phyloP scores from a whole-genome alignment of 2,113 vertebrate genomes.

The Neogale vison region DNA sequence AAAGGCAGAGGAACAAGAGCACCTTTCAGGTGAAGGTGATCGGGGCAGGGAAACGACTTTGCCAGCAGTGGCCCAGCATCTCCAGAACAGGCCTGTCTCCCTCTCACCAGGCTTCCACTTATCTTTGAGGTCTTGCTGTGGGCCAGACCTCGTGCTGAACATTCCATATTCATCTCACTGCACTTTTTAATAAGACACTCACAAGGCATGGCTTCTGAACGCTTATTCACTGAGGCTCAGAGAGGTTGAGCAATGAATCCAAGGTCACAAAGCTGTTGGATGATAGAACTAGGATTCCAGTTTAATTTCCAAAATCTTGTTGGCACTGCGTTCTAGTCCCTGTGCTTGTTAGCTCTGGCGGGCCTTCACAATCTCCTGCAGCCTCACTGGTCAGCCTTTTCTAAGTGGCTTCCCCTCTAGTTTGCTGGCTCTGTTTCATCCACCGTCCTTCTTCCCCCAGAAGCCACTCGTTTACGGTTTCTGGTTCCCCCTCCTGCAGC shows the following conservation, averaged over 20 bases:
- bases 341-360: not conserved
- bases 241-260: not conserved
- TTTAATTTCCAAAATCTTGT: not conserved
- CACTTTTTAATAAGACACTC: not conserved
- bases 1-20: not conserved
- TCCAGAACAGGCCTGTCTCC: not conserved
- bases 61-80: not conserved
- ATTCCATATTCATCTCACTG: not conserved
- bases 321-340: not conserved
- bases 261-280: not conserved
- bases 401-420: not conserved
- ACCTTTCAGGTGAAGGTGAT: not conserved
- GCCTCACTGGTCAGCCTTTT: not conserved
- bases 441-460: not conserved
- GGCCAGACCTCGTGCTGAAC: not conserved
- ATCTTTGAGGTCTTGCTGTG: not conserved
- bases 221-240: not conserved
- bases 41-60: no score
- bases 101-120: not conserved
- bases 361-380: not conserved
- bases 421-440: fast-evolving
- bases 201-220: not conserved
- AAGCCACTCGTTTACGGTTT: not conserved
- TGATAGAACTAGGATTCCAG: not conserved
- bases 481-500: not conserved